These are phyloP conservation scores for Phytoseiulus persimilis DNA, from an alignment of 2,888 invertebrate genomes.

Conservation along the genomic window DNA sequence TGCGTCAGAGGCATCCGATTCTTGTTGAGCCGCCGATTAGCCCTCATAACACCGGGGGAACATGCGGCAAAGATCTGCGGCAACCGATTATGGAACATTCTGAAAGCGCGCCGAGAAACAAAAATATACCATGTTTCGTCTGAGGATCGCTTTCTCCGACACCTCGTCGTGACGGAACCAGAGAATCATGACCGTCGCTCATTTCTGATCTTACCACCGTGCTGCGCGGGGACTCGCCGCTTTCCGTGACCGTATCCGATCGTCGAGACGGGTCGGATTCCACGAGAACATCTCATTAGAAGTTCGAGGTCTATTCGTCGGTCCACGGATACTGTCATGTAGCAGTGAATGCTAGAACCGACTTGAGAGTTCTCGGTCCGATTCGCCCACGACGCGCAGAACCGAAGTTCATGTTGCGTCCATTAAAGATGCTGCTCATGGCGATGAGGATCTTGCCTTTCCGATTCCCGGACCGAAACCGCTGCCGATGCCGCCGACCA, in stretches of 20 bases:
- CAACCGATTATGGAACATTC: not conserved
- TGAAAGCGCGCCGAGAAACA: not conserved
- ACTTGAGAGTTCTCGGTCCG: not conserved
- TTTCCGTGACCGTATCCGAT: too few relatives aligned
- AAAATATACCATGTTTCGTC: not conserved
- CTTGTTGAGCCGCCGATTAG: not conserved
- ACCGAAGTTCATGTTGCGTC: not conserved
- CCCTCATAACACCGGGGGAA: not conserved
- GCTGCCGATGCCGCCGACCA: not conserved
- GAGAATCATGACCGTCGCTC: not conserved
- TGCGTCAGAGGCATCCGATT: not conserved
- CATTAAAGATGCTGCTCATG: not conserved
- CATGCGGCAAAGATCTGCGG: not conserved
- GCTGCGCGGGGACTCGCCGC: not conserved
- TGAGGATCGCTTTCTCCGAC: not conserved
- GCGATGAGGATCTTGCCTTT: not conserved
- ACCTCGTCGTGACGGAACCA: not conserved
- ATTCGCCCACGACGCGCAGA: not conserved
- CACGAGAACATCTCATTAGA: too few relatives aligned
- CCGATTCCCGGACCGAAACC: too few relatives aligned
- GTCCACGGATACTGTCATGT: too few relatives aligned
- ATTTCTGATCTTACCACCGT: not conserved
- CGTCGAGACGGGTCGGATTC: too few relatives aligned
- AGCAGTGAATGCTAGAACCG: too few relatives aligned
- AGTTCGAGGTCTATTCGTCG: too few relatives aligned